Conservation (phyloP, 1,140 invertebrate species). For the Drosophila bipectinata region DNA sequence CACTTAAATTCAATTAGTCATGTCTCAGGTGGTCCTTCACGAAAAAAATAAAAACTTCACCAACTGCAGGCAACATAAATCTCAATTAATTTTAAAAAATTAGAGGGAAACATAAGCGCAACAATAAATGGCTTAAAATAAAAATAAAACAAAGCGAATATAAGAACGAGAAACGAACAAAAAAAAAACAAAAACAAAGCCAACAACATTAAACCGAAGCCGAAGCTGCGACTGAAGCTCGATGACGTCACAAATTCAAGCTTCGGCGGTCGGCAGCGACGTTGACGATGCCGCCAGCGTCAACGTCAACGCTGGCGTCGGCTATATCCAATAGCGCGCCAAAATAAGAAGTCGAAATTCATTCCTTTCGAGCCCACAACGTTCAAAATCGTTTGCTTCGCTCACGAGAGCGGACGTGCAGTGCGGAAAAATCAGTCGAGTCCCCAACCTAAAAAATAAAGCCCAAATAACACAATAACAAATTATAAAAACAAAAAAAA, state of each 20-base stretch:
- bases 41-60: not conserved
- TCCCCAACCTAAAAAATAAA: conserved; percentile 29
- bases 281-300: conserved; percentile 6
- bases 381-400: conserved; percentile 83
- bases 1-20: conserved; percentile 4
- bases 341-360: conserved; percentile 82
- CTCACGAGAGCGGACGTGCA: conserved; percentile 83
- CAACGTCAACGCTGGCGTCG: conserved; percentile 37
- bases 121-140: conserved; percentile 40
- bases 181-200: conserved; percentile 17
- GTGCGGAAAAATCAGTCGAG: conserved; percentile 64
- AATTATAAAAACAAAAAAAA: not conserved
- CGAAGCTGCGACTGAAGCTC: conserved; percentile 48
- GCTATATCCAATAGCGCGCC: conserved; percentile 75
- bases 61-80: conserved; percentile 33
- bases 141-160: conserved; percentile 45
- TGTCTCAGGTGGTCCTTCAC: conserved; percentile 16
- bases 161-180: conserved; percentile 47
- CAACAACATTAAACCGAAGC: conserved; percentile 1
- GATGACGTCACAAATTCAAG: conserved; percentile 65
- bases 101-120: conserved; percentile 23
- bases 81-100: conserved; percentile 49
- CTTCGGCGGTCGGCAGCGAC: conserved; percentile 7
- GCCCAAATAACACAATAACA: conserved; percentile 6
- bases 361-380: conserved; percentile 72